phyloP scores from a whole-genome alignment of 2,888 invertebrate species.

The Oxyteleia sp. region DNA sequence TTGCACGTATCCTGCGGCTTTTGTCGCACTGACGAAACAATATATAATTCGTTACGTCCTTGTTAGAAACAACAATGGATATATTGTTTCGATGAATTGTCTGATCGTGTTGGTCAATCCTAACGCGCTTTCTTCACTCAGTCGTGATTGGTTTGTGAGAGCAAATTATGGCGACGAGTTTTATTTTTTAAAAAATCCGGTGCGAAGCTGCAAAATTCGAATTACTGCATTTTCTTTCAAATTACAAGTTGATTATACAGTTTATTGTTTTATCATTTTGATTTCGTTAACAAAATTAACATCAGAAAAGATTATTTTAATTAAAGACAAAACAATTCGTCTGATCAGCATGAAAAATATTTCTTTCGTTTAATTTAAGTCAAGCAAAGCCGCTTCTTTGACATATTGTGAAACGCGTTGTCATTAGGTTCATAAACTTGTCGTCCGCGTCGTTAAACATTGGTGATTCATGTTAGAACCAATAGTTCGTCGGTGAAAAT shows the following conservation, averaged over 20 bases:
- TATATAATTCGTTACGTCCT: slow-evolving; percentile 70
- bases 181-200: background rate
- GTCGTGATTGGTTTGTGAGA: background rate
- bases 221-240: background rate
- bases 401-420: background rate
- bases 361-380: background rate
- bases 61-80: slow-evolving; percentile 65
- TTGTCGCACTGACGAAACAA: slow-evolving; percentile 58
- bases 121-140: slow-evolving; percentile 15
- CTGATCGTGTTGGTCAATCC: slow-evolving; percentile 10
- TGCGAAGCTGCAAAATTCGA: background rate
- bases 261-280: no score
- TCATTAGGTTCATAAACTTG: slow-evolving; percentile 11
- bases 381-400: background rate
- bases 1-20: slow-evolving; percentile 57
- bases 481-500: slow-evolving; percentile 8
- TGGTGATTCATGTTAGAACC: slow-evolving; percentile 30
- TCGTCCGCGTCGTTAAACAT: slow-evolving; percentile 15
- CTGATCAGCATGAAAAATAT: no score
- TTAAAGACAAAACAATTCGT: no score
- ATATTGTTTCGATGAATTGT: slow-evolving; percentile 38
- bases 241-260: no score
- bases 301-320: no score
- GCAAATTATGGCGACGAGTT: slow-evolving; percentile 4
- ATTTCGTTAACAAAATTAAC: no score